Base-by-base conservation (phyloP, 2,888 invertebrate genomes). In the Ischnura elegans region DNA sequence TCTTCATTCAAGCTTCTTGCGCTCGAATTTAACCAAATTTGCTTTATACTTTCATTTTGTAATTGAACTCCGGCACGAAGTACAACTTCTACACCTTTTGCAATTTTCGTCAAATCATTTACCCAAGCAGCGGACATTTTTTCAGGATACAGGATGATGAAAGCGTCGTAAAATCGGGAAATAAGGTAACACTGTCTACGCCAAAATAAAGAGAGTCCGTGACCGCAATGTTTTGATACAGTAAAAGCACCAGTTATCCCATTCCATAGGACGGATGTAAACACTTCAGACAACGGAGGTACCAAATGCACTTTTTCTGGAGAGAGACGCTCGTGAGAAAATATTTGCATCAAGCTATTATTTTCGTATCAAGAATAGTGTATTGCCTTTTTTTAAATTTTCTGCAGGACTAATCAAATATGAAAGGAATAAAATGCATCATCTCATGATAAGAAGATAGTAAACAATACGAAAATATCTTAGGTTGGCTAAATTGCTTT, bases 11-110 rank as follows among this genome's bases (percentile, higher is more conserved):
- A 94, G 87, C 96, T 96, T 95, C 96, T 97, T 85, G 98, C 95
- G 95, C 97, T 98, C 36, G 98, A 98, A 95, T 98, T 98, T 95
- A 96, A 96, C 97, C 98, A 97, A 95, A 97, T 95, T 94, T 96
- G 96, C 95, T 96, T 97, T 94, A 97, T 95, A 94, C 96, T 96
- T 94, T 97, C 96, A 95, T 97, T 97, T 95, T 98, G 98, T 94
- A 97, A 96, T 95, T 97, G 97, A 43, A 97, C 95, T 93, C 97
- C 96, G 86, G 98, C 98, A 95, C 97, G 97, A 76, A 97, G 96
- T 93, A 98, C 97, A 90, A 97, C 96, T 95, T 98, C 97, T 94
- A 97, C 96, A 86, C 98, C 98, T 95, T 97, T 97, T 94, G 98
- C 95, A 94, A 98, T 96, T 86, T 97, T 97, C 95, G 97, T 95